These are phyloP conservation scores for Prostheceraeus crozeri DNA, from an alignment of 2,888 invertebrate species.

Conservation along the genomic window DNA sequence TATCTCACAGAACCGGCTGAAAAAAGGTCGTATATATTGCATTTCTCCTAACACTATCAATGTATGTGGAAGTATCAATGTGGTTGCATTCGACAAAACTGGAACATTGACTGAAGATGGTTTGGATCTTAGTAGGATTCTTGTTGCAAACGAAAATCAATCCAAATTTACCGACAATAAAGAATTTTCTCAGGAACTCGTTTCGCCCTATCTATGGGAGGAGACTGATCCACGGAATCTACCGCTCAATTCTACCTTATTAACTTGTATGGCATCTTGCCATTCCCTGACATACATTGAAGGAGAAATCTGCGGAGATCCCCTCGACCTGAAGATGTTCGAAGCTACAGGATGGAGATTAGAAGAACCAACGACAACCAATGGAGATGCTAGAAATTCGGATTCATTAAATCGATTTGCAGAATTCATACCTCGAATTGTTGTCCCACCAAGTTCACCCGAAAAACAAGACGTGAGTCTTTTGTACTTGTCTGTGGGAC, in stretches of 20 bases:
- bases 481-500: too few species aligned
- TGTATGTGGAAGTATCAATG: slow-evolving; percentile 54
- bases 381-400: too few species aligned
- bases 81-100: slow-evolving; percentile 58
- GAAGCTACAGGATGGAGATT: slow-evolving; percentile 57
- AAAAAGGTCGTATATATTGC: slow-evolving; percentile 50
- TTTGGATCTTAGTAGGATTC: slow-evolving; percentile 54
- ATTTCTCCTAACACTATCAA: slow-evolving; percentile 56
- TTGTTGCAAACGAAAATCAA: too few species aligned
- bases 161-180: too few species aligned
- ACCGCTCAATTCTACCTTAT: slow-evolving; percentile 43
- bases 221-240: slow-evolving; percentile 1
- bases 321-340: slow-evolving; percentile 60
- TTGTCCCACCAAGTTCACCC: too few species aligned
- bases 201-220: too few species aligned
- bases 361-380: too few species aligned
- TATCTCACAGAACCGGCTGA: slow-evolving; percentile 55
- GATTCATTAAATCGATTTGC: too few species aligned
- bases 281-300: slow-evolving; percentile 59
- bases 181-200: too few species aligned
- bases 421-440: too few species aligned
- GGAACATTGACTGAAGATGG: slow-evolving; percentile 58
- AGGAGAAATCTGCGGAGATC: slow-evolving; percentile 57
- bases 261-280: slow-evolving; percentile 58
- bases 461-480: too few species aligned